Evolutionary conservation across 2,113 vertebrate genomes (phyloP), one percentile per base, ranked within the genome.

Genomic region (Macquaria ambigua): DNA sequence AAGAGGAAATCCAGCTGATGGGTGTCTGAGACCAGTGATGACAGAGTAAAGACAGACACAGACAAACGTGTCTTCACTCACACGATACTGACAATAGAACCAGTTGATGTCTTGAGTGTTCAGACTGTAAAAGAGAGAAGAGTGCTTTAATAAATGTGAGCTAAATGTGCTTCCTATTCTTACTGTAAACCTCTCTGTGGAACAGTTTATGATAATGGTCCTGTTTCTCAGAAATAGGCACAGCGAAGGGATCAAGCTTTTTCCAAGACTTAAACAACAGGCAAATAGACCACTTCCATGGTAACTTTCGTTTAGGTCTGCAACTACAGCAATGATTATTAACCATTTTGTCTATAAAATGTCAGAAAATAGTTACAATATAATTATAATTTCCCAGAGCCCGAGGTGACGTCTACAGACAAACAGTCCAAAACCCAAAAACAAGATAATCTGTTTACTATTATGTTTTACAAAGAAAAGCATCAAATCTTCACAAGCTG

Each of bases 1-100:
- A 58, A 67, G 79, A 90, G 94, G 83, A 93, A 94, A 93, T 94
- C 94, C 90, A 80, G 63, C 77, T 72, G 93, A 87, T 81, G 82
- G 69, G 3, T n/a, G 74, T 83, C 78, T 91, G 91, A 93, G 83
- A 84, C 73, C 81, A 61, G 89, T 83, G 92, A 88, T 94, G 94
- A 94, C 92, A 93, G 93, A 84, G 25, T n/a, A 5, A 68, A 75
- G 71, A 77, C 92, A 74, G 85, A 86, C 58, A 15, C 53, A 83
- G 73, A 82, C 68, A 82, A 79, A 74, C 61, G 0, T 28, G 74
- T 80, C 83, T 86, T 93, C 74, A 77, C 62, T 74, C 20, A 79
- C 21, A 70, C 3, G 21, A 63, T n/a, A 34, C 69, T 21, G 58
- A 92, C 88, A 91, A 91, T 79, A 75, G 85, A 82, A 86, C 86